Conservation (phyloP, 2,797 vertebrate species). For the Phataginus tetradactyla region DNA sequence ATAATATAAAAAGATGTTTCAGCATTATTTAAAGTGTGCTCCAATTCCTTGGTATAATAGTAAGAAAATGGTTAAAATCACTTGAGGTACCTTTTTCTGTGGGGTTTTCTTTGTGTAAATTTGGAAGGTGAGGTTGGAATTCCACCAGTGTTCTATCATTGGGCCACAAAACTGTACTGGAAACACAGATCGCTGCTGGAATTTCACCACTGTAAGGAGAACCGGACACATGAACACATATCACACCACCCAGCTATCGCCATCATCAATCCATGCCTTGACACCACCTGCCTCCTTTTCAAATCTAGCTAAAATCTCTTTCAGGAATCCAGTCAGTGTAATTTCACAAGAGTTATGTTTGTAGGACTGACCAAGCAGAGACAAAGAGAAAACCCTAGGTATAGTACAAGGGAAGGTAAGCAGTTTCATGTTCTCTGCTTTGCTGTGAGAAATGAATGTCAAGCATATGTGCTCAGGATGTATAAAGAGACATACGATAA, state of each 20-base stretch:
- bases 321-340: neutral
- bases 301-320: slow-evolving; percentile 32
- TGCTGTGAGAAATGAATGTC: slow-evolving; percentile 15
- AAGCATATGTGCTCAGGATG: neutral
- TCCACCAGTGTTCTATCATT: slow-evolving; percentile 91
- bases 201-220: slow-evolving; percentile 91
- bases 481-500: neutral
- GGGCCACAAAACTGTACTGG: slow-evolving; percentile 88
- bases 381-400: neutral
- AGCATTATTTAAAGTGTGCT: slow-evolving; percentile 31
- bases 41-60: neutral
- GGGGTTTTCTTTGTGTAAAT: slow-evolving; percentile 90
- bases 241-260: neutral
- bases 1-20: too few species aligned
- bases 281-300: neutral
- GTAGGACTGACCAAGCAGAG: neutral
- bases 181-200: slow-evolving; percentile 92
- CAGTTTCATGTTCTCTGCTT: neutral
- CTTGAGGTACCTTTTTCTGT: slow-evolving; percentile 92
- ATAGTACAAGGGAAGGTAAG: neutral
- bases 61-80: neutral
- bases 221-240: slow-evolving; percentile 30
- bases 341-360: neutral
- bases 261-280: neutral
- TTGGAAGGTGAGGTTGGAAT: slow-evolving; percentile 91